Evolutionary conservation across 2,797 vertebrate genomes (phyloP), one percentile per base, ranked within the genome.

Genomic region (Selene dorsalis): DNA sequence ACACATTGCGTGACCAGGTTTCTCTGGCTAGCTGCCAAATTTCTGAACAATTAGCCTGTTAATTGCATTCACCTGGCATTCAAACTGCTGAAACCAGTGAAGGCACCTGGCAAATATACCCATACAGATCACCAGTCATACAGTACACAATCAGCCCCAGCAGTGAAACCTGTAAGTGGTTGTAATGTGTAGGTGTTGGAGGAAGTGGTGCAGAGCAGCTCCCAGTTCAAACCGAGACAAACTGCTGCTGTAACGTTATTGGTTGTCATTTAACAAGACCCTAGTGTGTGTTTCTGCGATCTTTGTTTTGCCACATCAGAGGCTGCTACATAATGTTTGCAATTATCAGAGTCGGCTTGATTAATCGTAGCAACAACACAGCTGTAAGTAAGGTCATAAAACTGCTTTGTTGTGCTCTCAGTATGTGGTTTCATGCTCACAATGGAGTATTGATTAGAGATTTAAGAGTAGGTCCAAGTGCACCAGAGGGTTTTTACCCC

Each of bases 401-500:
- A 75, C 57, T 22, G 53, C 57, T 77, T 67, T 83, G 79, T 74
- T 66, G 55, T 16, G 78, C 65, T 80, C 58, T 73, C 55, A 60
- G 62, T 77, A 64, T 76, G 16, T 62, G 60, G 74, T 82, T 74
- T 77, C 38, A 57, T 77, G 75, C 41, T 45, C 63, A 57, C 77
- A 84, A 82, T 72, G 1, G 22, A 68, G 53, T 82, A 88, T 88
- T 84, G 86, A 88, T 82, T 72, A 63, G 30, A 82, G 68, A 83
- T 64, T 73, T 73, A 30, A 50, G 69, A 77, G 60, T 24, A 38
- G 65, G 56, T 68, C 59, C 68, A 43, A 73, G 64, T 50, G 45
- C 43, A 66, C 64, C 26, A 35, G 57, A 52, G 22, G 64, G 56
- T 53, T 62, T 85, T 77, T 35, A 45, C 24, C 30, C 28, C 43